Evolutionary conservation across 2,113 vertebrate species (phyloP).

Genomic region (Elephas maximus): DNA sequence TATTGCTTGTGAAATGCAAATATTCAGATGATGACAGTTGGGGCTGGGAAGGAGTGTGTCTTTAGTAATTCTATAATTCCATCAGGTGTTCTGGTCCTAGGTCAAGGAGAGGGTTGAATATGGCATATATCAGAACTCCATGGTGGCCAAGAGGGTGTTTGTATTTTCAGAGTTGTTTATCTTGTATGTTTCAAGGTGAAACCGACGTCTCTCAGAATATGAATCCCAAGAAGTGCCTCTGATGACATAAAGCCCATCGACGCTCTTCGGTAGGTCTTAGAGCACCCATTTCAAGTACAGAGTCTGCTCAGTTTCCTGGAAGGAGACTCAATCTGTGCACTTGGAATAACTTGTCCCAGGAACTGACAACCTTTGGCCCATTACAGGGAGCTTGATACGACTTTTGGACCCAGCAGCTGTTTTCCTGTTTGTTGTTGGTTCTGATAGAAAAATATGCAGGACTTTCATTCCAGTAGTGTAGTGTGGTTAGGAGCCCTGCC

Average conservation of each 20-base stretch:
- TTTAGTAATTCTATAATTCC: neutral
- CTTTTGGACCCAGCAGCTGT: neutral
- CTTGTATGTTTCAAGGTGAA: neutral
- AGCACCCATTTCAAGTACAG: neutral
- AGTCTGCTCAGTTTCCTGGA: neutral
- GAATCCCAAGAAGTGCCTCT: neutral
- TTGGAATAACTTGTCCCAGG: neutral
- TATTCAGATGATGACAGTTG: conserved; percentile 41
- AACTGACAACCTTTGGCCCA: neutral
- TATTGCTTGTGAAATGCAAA: conserved; percentile 74
- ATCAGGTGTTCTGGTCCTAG: neutral
- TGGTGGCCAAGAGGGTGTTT: neutral
- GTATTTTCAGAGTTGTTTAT: neutral
- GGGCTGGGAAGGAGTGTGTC: neutral
- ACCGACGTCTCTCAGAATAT: neutral
- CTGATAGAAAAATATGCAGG: neutral
- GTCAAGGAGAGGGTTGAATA: neutral
- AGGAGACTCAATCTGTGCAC: neutral
- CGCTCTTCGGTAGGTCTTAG: accelerated
- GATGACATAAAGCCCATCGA: neutral
- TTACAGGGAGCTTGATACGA: neutral
- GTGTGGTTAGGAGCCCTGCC: neutral
- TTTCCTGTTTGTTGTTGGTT: neutral
- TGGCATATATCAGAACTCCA: accelerated
- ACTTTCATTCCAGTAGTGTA: neutral